Percentiles rank a stretch among this genome's conserved stretches.
Evolutionary conservation across 2,113 vertebrate species (phyloP).

Genomic region (Pantherophis guttatus): DNA sequence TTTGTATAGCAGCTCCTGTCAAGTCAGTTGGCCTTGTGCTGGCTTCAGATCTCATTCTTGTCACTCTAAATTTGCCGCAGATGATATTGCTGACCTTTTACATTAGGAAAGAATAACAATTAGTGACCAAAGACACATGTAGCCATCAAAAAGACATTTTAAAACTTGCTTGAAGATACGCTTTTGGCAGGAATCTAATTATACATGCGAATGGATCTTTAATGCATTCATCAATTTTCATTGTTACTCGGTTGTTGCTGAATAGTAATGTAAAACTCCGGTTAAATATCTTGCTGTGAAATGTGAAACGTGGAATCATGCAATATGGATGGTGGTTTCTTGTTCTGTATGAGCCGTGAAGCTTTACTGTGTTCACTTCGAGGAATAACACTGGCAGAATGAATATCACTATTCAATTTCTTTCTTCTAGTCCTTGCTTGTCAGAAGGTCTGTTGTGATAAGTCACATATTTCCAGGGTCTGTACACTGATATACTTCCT

Average conservation of each 20-base stretch:
- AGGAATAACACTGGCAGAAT: slow-evolving; percentile 58
- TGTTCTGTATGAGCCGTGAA: slow-evolving; percentile 61
- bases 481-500: slow-evolving; percentile 71
- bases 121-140: slow-evolving; percentile 65
- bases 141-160: slow-evolving; percentile 70
- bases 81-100: slow-evolving; percentile 64
- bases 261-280: slow-evolving; percentile 67
- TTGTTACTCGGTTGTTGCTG: slow-evolving; percentile 72
- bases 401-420: slow-evolving; percentile 51
- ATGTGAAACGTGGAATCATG: slow-evolving; percentile 65
- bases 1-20: slow-evolving; percentile 42
- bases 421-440: slow-evolving; percentile 62
- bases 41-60: slow-evolving; percentile 58
- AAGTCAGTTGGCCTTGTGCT: slow-evolving; percentile 52
- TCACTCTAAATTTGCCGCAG: slow-evolving; percentile 47
- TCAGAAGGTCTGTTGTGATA: slow-evolving; percentile 66
- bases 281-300: slow-evolving; percentile 64
- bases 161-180: slow-evolving; percentile 62
- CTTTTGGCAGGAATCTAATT: slow-evolving; percentile 60
- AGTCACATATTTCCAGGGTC: slow-evolving; percentile 71
- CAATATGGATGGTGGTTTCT: slow-evolving; percentile 64
- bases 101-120: slow-evolving; percentile 55
- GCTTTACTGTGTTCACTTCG: slow-evolving; percentile 58
- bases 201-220: slow-evolving; percentile 60
- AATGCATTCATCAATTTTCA: slow-evolving; percentile 68